Base-by-base conservation (phyloP, 2,797 vertebrate species). In the Prionace glauca region DNA sequence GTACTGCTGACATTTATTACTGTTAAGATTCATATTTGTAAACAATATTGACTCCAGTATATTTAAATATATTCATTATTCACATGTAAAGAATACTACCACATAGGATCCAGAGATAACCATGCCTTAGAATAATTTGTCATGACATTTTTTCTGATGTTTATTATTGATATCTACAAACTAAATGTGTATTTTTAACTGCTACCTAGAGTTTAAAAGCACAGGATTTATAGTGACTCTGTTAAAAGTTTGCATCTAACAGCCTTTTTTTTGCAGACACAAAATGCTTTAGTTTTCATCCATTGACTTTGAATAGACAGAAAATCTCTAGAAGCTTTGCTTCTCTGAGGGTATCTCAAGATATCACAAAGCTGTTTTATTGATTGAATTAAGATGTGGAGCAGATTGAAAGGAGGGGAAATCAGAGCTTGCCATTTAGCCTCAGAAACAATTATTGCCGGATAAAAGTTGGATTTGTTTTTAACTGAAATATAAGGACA, bases 301-400 rank as follows among this genome's bases (percentile, higher is more conserved):
- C 10, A 92, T 69, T 69, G 90, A 92, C 90, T 24, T 92, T 92
- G 20, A 41, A 92, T 36, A 24, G 62, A 69, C 20, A 41, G 90
- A 92, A 92, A 67, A 69, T 92, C 90, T 11, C 18, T 69, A 41
- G 65, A 41, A 69, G 18, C 60, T 92, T 8, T 69, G 8, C n/a
- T 92, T 69, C 90, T 69, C n/a, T 14, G 65, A 92, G 36, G 65
- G 0, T 92, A 92, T 92, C 90, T 69, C 65, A 8, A 84, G 18
- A n/a, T 69, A 69, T 41, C 90, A 41, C 36, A 41, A 92, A 41
- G 90, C n/a, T 69, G 90, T 11, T 92, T 92, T 69, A 69, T 92
- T 92, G 90, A 92, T 92, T 92, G 65, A 92, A 92, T 92, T 92
- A 69, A 69, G 62, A 69, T 41, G 65, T 0, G 8, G 62, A 92